These are phyloP conservation scores for Drosophila rufa DNA, from an alignment of 1,140 invertebrate species.

Conservation along the genomic window DNA sequence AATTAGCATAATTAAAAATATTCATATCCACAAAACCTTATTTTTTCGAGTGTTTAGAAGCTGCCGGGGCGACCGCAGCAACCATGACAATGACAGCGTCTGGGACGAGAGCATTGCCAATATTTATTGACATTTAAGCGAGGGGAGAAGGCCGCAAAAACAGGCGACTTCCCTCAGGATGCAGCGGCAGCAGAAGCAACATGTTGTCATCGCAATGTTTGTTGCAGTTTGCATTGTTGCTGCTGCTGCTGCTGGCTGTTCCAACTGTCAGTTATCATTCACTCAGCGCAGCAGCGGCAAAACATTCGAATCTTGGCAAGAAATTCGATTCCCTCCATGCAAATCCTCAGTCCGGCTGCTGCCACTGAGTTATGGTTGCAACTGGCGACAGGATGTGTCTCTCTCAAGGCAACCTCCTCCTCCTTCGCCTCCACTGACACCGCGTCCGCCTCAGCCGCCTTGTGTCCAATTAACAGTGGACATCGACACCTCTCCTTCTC, in stretches of 20 bases:
- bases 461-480: conserved; percentile 41
- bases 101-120: conserved; percentile 64
- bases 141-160: conserved; percentile 36
- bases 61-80: conserved; percentile 27
- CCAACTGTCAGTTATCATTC: conserved; percentile 81
- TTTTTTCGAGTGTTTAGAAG: conserved; percentile 16
- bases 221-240: conserved; percentile 22
- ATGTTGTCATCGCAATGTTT: conserved; percentile 32
- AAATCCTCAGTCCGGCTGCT: conserved; percentile 31
- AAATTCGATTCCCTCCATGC: conserved; percentile 61
- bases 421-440: not conserved
- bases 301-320: conserved; percentile 53
- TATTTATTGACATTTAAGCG: conserved; percentile 80
- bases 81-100: conserved; percentile 74
- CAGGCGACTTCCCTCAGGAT: conserved; percentile 51
- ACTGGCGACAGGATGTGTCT: conserved; percentile 49
- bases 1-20: no score
- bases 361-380: conserved; percentile 41
- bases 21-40: no score
- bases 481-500: conserved; percentile 37
- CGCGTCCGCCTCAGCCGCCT: not conserved
- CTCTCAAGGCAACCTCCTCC: conserved; percentile 33
- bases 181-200: conserved; percentile 36
- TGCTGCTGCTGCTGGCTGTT: conserved; percentile 46
- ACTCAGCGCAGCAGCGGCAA: conserved; percentile 60